Evolutionary conservation across 2,797 vertebrate species (phyloP).

Genomic region (Sebastolobus altivelis): DNA sequence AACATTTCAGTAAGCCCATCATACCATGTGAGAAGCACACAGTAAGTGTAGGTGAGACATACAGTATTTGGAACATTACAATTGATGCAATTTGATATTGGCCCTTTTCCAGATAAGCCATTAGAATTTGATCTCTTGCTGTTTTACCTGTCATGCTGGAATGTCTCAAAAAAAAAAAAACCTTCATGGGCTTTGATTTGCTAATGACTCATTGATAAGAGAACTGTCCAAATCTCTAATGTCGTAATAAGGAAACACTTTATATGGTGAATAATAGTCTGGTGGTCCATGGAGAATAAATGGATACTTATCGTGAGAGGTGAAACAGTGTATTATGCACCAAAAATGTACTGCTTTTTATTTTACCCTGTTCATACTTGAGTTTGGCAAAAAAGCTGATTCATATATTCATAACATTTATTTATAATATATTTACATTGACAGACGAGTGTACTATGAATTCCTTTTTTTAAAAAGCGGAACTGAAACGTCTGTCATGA

Average conservation of each 20-base stretch:
- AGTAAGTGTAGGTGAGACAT: conserved; percentile 20
- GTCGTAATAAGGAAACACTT: neutral
- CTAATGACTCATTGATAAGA: conserved; percentile 37
- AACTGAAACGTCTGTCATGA: conserved; percentile 55
- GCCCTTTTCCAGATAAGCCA: conserved; percentile 53
- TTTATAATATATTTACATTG: conserved; percentile 48
- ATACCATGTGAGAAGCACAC: conserved; percentile 1
- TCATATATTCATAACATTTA: conserved; percentile 17
- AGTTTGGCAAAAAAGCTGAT: neutral
- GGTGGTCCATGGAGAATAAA: neutral
- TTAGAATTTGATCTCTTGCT: conserved; percentile 56
- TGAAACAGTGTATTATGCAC: neutral
- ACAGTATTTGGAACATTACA: conserved; percentile 14
- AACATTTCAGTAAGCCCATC: neutral
- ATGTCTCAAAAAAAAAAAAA: conserved; percentile 11
- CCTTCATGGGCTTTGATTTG: conserved; percentile 46
- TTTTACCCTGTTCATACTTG: neutral
- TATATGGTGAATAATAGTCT: neutral
- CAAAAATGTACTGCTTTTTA: neutral
- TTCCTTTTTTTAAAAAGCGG: conserved; percentile 20
- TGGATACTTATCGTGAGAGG: neutral
- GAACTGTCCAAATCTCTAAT: neutral
- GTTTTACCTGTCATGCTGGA: conserved; percentile 33
- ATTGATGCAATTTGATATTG: conserved; percentile 41
- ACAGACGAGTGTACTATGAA: conserved; percentile 47